Base-by-base conservation (phyloP, 2,888 invertebrate genomes). In the Acronicta psi region DNA sequence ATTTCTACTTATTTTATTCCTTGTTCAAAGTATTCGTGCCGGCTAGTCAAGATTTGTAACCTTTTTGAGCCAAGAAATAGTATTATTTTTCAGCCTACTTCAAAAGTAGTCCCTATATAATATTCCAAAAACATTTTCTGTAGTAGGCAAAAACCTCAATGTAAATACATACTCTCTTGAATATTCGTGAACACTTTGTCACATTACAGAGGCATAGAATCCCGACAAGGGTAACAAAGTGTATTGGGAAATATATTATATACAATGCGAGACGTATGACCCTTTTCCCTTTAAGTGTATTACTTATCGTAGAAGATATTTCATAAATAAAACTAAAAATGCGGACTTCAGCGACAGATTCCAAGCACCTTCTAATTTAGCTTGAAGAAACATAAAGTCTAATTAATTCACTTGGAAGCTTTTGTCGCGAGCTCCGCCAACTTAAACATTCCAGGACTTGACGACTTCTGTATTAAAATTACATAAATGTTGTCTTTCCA, bases 371-470 rank as follows among this genome's bases (percentile, higher is more conserved):
- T 56, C 59, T 59, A 50, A 71, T 72, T 75, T 59, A 58, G 40
- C 50, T 58, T 47, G 34, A 52, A 55, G 59, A 62, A 67, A 70
- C 61, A 74, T 55, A 53, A 59, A 76, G 56, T 62, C 36, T 68
- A 71, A 75, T 75, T 70, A 75, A 73, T 75, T 70, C 62, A 55
- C 52, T 53, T 62, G 51, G 47, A 59, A 75, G 59, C 59, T 68
- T 62, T 62, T 61, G 63, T 63, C 61, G 57, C 58, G 63, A 43
- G 51, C 51, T 45, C 10, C 34, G 70, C 45, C 59, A 60, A 70
- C 53, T 70, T 41, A 60, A 73, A 63, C 51, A 73, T 57, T 38
- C 45, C 42, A 40, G 29, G 43, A 62, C 56, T 64, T 45, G 61
- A 51, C 37, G 59, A 57, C 59, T 73, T 69, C 54, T 54, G 57